Base-by-base conservation (phyloP, 2,888 invertebrate genomes). In the Linnaemya tessellans region DNA sequence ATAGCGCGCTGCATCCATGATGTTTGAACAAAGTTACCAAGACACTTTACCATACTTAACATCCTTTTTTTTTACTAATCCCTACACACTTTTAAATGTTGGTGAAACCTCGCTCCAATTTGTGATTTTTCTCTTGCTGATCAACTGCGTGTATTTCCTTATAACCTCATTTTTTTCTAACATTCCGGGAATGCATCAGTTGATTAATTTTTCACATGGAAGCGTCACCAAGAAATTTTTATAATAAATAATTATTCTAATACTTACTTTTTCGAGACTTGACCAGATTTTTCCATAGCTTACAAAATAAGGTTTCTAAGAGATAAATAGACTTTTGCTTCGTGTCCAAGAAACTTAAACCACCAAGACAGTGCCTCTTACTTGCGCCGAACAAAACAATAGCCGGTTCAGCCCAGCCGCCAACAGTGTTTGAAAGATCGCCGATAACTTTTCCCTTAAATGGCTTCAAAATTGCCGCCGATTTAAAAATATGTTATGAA, bases 181-280 rank as follows among this genome's bases (percentile, higher is more conserved):
- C 67, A 54, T 56, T 38, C 64, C 62, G 5, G 11, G 22, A 9
- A 51, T 7, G 5, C 43, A 56, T 64, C 25, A 43, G 30, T 62
- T 9, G 20, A 64, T 62, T n/a, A n/a, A 71, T 43, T 41, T 35
- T 65, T 62, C 35, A 73, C 70, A 74, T 43, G 46, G n/a, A 73
- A 83, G 9, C 3, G 13, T 15, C 11, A 60, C 64, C n/a, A n/a
- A 0, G 30, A 13, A 22, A 38, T 15, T 64, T 43, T 20, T n/a
- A 10, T 51, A n/a, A 71, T 51, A 20, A 15, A 5, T 13, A 18
- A 38, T 67, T 62, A 2, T 46, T 30, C n/a, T 4, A 9, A 10
- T 49, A 89, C 92, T 92, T 89, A 92, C 92, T 92, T 92, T 88
- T 92, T 92, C 30, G 92, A 92, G 51, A 92, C 78, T 89, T 91